phyloP scores from a whole-genome alignment of 2,888 invertebrate species.

The Drosophila eohydei region DNA sequence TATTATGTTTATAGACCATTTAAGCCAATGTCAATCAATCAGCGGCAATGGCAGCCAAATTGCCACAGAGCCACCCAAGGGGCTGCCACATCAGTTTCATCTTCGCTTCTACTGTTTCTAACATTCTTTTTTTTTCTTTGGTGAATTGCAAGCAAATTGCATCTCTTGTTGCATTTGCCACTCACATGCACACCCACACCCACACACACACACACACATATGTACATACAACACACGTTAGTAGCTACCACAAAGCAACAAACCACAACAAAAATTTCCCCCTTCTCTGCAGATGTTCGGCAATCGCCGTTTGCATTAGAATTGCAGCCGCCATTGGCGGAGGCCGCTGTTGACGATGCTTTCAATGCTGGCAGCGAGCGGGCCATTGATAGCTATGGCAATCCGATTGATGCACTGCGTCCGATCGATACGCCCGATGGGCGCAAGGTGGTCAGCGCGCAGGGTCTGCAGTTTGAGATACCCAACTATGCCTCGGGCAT shows the following conservation, averaged over 20 bases:
- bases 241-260: constrained; percentile 39
- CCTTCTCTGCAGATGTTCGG: constrained; percentile 82
- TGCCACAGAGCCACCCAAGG: constrained; percentile 57
- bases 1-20: constrained; percentile 64
- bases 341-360: constrained; percentile 45
- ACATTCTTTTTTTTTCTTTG: constrained; percentile 26
- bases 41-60: constrained; percentile 71
- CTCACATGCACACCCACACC: not conserved
- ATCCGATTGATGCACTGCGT: constrained; percentile 81
- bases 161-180: constrained; percentile 11
- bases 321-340: constrained; percentile 81
- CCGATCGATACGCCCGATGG: constrained; percentile 84
- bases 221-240: constrained; percentile 7
- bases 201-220: not conserved
- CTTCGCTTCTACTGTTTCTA: constrained; percentile 42
- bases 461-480: constrained; percentile 84
- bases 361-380: constrained; percentile 52
- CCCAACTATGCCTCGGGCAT: constrained; percentile 85
- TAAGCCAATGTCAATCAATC: constrained; percentile 79
- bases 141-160: constrained; percentile 40
- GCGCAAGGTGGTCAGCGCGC: constrained; percentile 82
- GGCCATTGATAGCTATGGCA: constrained; percentile 84
- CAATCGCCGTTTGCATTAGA: constrained; percentile 84
- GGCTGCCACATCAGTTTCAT: constrained; percentile 38
- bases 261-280: constrained; percentile 48